phyloP scores from a whole-genome alignment of 35 echinoderm and acorn worm species.

The Stichopus chloronotus region DNA sequence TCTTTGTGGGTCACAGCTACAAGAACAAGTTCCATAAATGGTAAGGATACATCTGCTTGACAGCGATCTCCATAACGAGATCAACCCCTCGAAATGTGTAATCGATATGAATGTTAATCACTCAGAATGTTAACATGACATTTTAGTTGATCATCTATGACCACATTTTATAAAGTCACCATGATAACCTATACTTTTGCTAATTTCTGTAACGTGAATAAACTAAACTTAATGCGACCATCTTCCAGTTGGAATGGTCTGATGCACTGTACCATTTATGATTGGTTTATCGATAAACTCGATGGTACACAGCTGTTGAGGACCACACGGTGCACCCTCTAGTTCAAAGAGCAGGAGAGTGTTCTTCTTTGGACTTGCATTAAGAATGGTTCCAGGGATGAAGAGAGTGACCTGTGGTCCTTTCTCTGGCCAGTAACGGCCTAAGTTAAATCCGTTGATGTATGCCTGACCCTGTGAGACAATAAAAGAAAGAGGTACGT shows the following conservation, averaged over 20 bases:
- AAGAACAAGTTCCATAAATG: no score
- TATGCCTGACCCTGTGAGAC: constrained; percentile 85
- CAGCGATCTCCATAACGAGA: no score
- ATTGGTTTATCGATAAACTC: constrained; percentile 80
- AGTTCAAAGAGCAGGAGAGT: constrained; percentile 84
- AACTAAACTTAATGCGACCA: no score
- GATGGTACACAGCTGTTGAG: constrained; percentile 16
- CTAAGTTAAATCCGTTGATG: constrained; percentile 95
- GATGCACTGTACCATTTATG: constrained; percentile 74
- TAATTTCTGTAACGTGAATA: no score
- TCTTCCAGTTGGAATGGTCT: background rate
- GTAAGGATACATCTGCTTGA: no score
- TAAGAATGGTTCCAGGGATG: constrained; percentile 78
- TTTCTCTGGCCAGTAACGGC: constrained; percentile 90
- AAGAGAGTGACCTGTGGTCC: constrained; percentile 95
- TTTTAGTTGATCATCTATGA: no score
- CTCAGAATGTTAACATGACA: no score
- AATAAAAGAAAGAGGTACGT: constrained; percentile 1
- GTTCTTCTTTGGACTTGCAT: constrained; percentile 66
- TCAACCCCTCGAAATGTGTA: no score
- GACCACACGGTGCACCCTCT: constrained; percentile 80
- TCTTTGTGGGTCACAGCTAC: no score
- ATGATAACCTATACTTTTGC: no score
- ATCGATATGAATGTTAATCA: no score
- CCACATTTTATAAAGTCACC: no score